phyloP scores from a whole-genome alignment of 92 coral and sea anemone genomes.

The Epizoanthus stellaris region DNA sequence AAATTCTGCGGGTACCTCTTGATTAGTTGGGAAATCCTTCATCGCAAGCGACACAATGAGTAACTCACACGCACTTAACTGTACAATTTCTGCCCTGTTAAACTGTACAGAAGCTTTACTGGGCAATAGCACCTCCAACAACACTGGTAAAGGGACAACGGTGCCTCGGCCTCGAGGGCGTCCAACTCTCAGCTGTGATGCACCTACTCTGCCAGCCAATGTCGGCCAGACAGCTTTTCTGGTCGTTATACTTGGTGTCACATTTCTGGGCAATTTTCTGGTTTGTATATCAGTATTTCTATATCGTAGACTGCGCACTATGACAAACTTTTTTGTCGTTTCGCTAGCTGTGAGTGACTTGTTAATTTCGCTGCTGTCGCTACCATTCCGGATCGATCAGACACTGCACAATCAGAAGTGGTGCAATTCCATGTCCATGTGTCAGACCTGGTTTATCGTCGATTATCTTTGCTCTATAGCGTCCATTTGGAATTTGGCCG shows the following conservation, averaged over 20 bases:
- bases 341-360: slow-evolving; percentile 58
- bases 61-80: background rate
- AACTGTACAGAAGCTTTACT: slow-evolving; percentile 3
- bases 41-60: background rate
- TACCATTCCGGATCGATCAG: slow-evolving; percentile 58
- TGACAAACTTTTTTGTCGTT: slow-evolving; percentile 58
- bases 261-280: slow-evolving; percentile 55
- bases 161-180: slow-evolving; percentile 3
- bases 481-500: slow-evolving; percentile 61
- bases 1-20: background rate
- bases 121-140: background rate
- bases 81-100: background rate
- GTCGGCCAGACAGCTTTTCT: slow-evolving; percentile 47
- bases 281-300: slow-evolving; percentile 46
- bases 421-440: slow-evolving; percentile 47
- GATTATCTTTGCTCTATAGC: slow-evolving; percentile 53
- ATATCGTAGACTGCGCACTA: slow-evolving; percentile 49
- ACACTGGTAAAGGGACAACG: background rate
- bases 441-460: slow-evolving; percentile 57
- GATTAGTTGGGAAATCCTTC: background rate
- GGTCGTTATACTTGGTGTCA: slow-evolving; percentile 45
- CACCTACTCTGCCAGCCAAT: slow-evolving; percentile 8
- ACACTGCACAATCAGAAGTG: slow-evolving; percentile 46
- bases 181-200: background rate
- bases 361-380: slow-evolving; percentile 42